Evolutionary conservation across 2,113 vertebrate genomes (phyloP).

Genomic region (Nothoprocta perdicaria): DNA sequence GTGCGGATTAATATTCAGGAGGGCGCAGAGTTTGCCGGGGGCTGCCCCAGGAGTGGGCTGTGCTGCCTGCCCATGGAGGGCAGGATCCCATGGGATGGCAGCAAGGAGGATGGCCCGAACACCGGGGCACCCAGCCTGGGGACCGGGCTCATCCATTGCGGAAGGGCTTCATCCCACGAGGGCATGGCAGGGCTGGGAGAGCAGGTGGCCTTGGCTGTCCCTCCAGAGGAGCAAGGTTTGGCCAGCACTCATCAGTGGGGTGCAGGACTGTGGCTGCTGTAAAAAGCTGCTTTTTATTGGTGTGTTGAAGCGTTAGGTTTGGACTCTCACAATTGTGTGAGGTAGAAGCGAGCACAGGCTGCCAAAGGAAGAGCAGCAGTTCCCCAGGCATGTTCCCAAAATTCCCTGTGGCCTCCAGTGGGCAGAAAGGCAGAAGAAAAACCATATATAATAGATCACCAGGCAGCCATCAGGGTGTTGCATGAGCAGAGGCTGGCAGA

Average conservation of each 20-base stretch:
- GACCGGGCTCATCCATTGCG: background rate
- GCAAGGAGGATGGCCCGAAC: background rate
- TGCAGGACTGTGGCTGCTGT: rapidly evolving
- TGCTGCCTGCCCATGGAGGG: background rate
- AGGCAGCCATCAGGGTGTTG: background rate
- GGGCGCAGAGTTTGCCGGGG: background rate
- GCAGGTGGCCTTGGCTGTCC: background rate
- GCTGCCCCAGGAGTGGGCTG: background rate
- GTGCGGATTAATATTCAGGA: background rate
- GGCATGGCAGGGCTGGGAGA: background rate
- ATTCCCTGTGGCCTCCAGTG: background rate
- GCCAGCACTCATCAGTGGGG: background rate
- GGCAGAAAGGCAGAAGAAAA: background rate
- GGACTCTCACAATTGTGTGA: background rate
- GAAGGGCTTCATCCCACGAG: background rate
- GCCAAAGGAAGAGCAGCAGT: background rate
- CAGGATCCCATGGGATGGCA: background rate
- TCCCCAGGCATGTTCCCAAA: background rate
- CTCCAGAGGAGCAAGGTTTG: background rate
- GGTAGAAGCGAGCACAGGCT: background rate
- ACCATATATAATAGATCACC: background rate
- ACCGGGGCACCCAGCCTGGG: background rate
- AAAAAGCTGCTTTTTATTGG: rapidly evolving
- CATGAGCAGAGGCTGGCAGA: background rate
- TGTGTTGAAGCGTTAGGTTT: too few relatives aligned